Evolutionary conservation across 2,888 invertebrate genomes (phyloP), one percentile per base, ranked within the genome.

Genomic region (Syrphus vitripennis): DNA sequence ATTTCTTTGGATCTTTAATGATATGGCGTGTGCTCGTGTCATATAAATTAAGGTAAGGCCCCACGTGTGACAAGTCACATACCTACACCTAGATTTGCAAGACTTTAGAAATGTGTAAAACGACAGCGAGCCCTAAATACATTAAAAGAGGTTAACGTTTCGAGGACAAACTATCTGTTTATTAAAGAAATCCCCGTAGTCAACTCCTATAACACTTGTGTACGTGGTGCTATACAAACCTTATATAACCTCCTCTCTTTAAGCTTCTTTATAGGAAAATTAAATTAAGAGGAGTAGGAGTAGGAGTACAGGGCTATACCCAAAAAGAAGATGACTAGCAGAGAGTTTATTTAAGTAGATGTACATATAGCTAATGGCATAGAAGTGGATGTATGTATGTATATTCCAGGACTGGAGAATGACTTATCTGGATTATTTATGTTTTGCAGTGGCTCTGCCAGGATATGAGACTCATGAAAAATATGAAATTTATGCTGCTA

Each of bases 371-470:
- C 16, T 65, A n/a, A n/a, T n/a, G 42, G 24, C 19, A 57, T 40
- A 14, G 19, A 34, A 61, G 74, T 48, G 69, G 48, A 75, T 61
- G 31, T 84, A 31, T 65, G n/a, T n/a, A n/a, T n/a, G n/a, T n/a
- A n/a, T n/a, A n/a, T n/a, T n/a, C 76, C 72, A 65, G 19, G 31
- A 50, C 50, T 67, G n/a, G 31, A 34, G 76, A 67, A 71, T 75
- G 84, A 81, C 84, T 84, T 84, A 84, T 84, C 81, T 84, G 84
- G 81, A 80, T 84, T 84, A 84, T 84, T 84, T 84, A 84, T 84
- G 84, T 76, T 61, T 67, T 75, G 80, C 76, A 80, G 84, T 80
- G 65, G 80, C 71, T 67, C 59, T 76, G 76, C 71, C 84, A 84
- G 84, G 84, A 84, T 80, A 80, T 80, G 83, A 63, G 65, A 84